phyloP scores from a whole-genome alignment of 2,888 invertebrate genomes.

The Elegia similella region DNA sequence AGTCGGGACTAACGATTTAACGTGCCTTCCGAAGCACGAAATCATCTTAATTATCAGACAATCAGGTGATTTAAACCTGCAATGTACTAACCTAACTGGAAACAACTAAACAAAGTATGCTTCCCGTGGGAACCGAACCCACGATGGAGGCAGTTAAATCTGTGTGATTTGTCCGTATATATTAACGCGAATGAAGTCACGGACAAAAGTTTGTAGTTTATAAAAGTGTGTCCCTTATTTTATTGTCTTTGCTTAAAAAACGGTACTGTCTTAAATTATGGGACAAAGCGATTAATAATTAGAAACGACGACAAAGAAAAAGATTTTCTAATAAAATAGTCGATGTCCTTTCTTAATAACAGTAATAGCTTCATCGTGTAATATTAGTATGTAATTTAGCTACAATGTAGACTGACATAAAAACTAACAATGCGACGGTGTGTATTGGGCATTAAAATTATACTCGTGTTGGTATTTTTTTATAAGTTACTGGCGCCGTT shows the following conservation, averaged over 20 bases:
- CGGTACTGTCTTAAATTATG: not conserved
- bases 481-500: constrained; percentile 29
- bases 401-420: constrained; percentile 19
- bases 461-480: constrained; percentile 37
- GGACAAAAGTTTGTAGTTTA: no score
- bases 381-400: constrained; percentile 7
- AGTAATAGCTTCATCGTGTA: constrained; percentile 12
- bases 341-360: constrained; percentile 5
- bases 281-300: not conserved
- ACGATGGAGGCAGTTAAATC: no score
- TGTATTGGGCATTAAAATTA: constrained; percentile 37
- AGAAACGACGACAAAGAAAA: not conserved
- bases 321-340: not conserved
- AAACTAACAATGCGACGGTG: constrained; percentile 29
- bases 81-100: no score
- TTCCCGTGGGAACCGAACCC: no score
- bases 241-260: not conserved
- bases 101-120: no score
- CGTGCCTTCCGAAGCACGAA: no score
- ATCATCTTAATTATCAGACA: no score
- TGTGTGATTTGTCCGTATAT: no score
- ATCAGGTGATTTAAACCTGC: no score
- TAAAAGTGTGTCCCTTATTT: no score
- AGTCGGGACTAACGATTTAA: no score
- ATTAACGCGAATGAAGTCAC: no score